A percentile compares a stretch with the other conserved stretches of the same genome.
Conservation (phyloP, 2,888 invertebrate genomes). For the Notodonta ziczac region DNA sequence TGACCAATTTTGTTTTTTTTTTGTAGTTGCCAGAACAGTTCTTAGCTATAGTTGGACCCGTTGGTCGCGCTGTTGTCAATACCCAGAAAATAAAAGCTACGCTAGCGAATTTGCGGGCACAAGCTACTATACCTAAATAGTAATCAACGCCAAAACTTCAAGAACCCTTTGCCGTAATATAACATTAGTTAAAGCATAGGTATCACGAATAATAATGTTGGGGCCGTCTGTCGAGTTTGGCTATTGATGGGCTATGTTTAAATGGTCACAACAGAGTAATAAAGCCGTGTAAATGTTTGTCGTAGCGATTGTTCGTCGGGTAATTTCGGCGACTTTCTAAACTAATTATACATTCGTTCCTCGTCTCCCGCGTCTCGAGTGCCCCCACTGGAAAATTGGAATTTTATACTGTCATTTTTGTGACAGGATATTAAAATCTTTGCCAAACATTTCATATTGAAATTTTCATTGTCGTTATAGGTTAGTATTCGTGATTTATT, state of each 20-base stretch:
- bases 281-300: slow-evolving; percentile 40
- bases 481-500: slow-evolving; percentile 16
- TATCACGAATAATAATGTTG: slow-evolving; percentile 22
- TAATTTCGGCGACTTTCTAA: slow-evolving; percentile 46
- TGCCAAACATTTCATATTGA: slow-evolving; percentile 43
- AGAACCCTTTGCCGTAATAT: no score
- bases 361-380: slow-evolving; percentile 46
- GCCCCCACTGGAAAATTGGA: slow-evolving; percentile 57
- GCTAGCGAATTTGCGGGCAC: no score
- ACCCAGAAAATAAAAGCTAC: no score
- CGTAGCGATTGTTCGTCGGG: slow-evolving; percentile 40
- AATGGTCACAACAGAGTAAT: slow-evolving; percentile 37
- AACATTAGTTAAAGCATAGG: no score
- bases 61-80: no score
- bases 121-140: no score
- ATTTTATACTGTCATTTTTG: slow-evolving; percentile 55
- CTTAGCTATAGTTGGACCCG: no score
- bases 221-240: slow-evolving; percentile 26
- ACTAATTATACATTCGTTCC: slow-evolving; percentile 55
- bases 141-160: no score
- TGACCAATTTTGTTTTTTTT: no score
- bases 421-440: slow-evolving; percentile 59
- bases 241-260: slow-evolving; percentile 31
- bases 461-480: slow-evolving; percentile 13
- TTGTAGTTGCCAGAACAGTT: no score